Conservation (phyloP, 2,797 vertebrate genomes). For the Ptychadena robeensis region DNA sequence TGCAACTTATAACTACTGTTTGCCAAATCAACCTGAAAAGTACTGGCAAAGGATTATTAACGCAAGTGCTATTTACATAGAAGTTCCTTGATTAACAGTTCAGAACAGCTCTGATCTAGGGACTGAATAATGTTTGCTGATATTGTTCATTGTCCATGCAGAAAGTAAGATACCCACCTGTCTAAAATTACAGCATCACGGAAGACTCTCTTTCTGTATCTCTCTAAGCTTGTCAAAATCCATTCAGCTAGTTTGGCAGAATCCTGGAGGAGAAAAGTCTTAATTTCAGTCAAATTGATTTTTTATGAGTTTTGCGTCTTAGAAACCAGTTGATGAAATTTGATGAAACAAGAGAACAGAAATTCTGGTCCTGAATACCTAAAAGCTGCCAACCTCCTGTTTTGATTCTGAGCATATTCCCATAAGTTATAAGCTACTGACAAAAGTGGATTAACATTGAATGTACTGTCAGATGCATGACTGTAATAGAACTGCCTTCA, state of each 20-base stretch:
- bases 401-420: conserved; percentile 50
- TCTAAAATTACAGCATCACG: conserved; percentile 17
- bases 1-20: neutral
- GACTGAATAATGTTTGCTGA: conserved; percentile 4
- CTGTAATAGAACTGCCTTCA: conserved; percentile 55
- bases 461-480: conserved; percentile 49
- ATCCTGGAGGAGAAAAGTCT: conserved; percentile 43
- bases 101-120: neutral
- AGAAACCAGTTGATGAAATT: conserved; percentile 55
- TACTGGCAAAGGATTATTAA: neutral
- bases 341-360: conserved; percentile 51
- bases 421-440: conserved; percentile 52
- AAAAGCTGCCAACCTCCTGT: conserved; percentile 51
- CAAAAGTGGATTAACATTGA: conserved; percentile 58
- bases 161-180: conserved; percentile 23
- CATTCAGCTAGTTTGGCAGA: conserved; percentile 37
- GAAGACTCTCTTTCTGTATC: conserved; percentile 17
- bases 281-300: conserved; percentile 59
- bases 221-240: conserved; percentile 39
- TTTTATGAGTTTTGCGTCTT: conserved; percentile 59
- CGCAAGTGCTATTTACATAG: too few species aligned
- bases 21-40: neutral
- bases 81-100: neutral
- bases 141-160: conserved; percentile 28
- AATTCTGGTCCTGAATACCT: conserved; percentile 14